Evolutionary conservation across 2,888 invertebrate genomes (phyloP).

Genomic region (Galerucella calmariensis): DNA sequence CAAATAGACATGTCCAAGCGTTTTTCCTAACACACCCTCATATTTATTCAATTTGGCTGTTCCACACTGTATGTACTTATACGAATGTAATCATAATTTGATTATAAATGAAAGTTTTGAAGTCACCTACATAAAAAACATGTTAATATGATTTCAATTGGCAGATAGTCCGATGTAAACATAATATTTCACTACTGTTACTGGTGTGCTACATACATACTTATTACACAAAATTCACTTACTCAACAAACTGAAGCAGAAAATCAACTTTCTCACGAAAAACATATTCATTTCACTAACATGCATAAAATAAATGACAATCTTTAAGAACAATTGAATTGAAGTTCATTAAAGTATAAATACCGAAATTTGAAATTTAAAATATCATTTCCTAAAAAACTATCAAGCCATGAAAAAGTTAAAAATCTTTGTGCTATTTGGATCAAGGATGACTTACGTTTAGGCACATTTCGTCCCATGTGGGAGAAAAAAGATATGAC

Average conservation of each 20-base stretch:
- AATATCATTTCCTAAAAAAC: background rate
- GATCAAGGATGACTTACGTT: no score
- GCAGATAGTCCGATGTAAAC: background rate
- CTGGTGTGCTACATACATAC: background rate
- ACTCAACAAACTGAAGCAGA: constrained; percentile 5
- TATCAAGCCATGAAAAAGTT: background rate
- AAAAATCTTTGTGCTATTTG: no score
- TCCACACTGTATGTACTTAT: no score
- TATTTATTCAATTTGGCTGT: no score
- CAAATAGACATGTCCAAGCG: no score
- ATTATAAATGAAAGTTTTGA: background rate
- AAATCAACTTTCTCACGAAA: background rate
- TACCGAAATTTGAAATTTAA: background rate
- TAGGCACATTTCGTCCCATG: no score
- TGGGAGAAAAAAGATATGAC: no score
- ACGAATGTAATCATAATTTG: background rate
- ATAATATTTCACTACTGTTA: background rate
- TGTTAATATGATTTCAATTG: background rate
- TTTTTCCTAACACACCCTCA: no score
- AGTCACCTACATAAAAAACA: constrained; percentile 1
- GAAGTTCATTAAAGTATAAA: background rate
- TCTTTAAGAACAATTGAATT: background rate
- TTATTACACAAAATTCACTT: background rate
- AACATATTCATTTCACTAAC: background rate
- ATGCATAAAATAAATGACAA: background rate